Conservation (phyloP, 2,113 vertebrate species). For the Hiodon tergisus region DNA sequence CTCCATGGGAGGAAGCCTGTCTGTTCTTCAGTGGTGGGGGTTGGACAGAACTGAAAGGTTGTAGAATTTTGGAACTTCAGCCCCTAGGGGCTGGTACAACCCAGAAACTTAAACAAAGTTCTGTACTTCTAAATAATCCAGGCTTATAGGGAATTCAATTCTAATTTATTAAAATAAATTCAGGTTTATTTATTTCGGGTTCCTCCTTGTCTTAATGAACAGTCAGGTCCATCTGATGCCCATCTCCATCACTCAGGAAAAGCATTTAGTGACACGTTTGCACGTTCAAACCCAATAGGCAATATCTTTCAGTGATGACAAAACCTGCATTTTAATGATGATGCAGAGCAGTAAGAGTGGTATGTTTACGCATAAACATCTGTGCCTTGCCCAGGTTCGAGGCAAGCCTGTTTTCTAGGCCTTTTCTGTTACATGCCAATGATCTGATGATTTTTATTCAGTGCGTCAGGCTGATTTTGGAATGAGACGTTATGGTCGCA, state of each 20-base stretch:
- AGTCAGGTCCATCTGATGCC: background rate
- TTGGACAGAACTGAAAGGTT: background rate
- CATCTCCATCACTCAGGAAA: background rate
- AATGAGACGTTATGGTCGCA: slow-evolving; percentile 5
- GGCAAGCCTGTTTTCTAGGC: slow-evolving; percentile 2
- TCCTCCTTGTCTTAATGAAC: too few species aligned
- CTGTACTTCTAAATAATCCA: background rate
- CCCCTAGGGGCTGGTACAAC: background rate
- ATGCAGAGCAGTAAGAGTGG: background rate
- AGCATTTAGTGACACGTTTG: slow-evolving; percentile 21
- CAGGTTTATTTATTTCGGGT: too few species aligned
- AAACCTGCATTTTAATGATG: background rate
- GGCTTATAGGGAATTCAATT: background rate
- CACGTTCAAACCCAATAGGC: background rate
- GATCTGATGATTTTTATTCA: slow-evolving; percentile 4
- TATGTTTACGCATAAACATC: slow-evolving; percentile 3
- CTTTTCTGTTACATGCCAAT: background rate
- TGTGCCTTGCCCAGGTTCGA: background rate
- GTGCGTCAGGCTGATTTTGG: slow-evolving; percentile 1
- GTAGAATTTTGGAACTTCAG: slow-evolving; percentile 10
- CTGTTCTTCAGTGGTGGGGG: slow-evolving; percentile 4
- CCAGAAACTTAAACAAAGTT: background rate
- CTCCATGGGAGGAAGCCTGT: slow-evolving; percentile 6
- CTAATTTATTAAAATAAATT: background rate
- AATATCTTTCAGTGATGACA: background rate